Conservation (phyloP, 2,888 invertebrate species). For the Galeopsomyia nigrocyanea region DNA sequence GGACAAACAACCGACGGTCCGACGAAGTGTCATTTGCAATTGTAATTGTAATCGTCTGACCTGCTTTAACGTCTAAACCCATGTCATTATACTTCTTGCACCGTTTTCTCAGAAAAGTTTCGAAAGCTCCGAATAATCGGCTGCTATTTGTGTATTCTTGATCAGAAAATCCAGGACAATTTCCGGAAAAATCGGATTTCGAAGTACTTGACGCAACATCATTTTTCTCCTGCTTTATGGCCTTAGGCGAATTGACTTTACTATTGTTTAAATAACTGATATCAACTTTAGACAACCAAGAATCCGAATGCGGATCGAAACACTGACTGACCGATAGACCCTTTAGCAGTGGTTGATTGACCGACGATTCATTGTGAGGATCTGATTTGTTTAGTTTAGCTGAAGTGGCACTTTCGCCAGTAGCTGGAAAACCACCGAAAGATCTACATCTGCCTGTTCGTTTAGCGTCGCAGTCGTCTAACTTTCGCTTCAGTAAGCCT, state of each 20-base stretch:
- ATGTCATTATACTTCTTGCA: not conserved
- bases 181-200: not conserved
- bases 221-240: not conserved
- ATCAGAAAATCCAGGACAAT: conserved; percentile 36
- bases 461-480: conserved; percentile 30
- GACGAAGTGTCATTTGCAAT: conserved; percentile 13
- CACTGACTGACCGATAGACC: conserved; percentile 42
- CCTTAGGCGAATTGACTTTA: conserved; percentile 23
- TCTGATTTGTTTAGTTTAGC: conserved; percentile 43
- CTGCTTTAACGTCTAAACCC: conserved; percentile 13
- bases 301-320: conserved; percentile 46
- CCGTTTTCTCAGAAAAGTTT: conserved; percentile 20
- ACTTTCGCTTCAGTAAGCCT: conserved; percentile 30
- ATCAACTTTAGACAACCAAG: conserved; percentile 42
- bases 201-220: not conserved
- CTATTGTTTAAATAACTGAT: conserved; percentile 34
- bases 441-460: conserved; percentile 38
- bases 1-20: conserved; percentile 10
- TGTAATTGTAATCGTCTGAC: conserved; percentile 22
- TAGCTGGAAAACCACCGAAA: conserved; percentile 41
- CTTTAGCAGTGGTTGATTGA: conserved; percentile 36
- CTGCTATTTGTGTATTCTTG: conserved; percentile 37
- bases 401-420: not conserved
- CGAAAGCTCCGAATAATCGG: conserved; percentile 14
- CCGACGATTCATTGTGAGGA: conserved; percentile 28